Conservation (phyloP, 2,113 vertebrate genomes). For the Erythrocercus mccallii region DNA sequence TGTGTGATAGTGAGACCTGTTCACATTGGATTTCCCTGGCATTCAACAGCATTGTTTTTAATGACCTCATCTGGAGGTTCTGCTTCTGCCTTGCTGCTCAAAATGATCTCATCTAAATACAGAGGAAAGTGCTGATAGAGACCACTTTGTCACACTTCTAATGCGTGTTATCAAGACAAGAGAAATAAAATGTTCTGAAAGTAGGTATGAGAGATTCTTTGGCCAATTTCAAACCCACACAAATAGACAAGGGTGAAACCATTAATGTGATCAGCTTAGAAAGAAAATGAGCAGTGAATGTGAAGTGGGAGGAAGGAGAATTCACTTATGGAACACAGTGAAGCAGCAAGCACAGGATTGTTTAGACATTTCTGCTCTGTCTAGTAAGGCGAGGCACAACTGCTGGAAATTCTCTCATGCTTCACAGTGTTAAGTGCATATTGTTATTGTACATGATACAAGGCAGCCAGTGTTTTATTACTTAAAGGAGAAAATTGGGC, state of each 20-base stretch:
- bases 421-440: neutral
- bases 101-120: conserved; percentile 1
- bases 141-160: neutral
- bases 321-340: neutral
- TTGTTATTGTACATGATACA: neutral
- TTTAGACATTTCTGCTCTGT: neutral
- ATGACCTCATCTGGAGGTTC: neutral
- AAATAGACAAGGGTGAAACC: neutral
- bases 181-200: neutral
- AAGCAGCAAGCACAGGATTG: neutral
- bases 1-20: neutral
- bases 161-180: neutral
- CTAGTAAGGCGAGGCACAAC: neutral
- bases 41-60: neutral
- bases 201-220: neutral
- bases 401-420: neutral
- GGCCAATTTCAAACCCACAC: neutral
- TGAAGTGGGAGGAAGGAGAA: neutral
- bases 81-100: neutral
- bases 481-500: neutral
- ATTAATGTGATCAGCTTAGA: neutral
- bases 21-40: neutral
- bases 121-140: neutral
- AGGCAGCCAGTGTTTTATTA: neutral
- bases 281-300: neutral